Percentiles rank a stretch among this genome's conserved stretches.
These are phyloP conservation scores for Gorilla gorilla DNA, from an alignment of 2,113 vertebrate species.

Conservation along the genomic window DNA sequence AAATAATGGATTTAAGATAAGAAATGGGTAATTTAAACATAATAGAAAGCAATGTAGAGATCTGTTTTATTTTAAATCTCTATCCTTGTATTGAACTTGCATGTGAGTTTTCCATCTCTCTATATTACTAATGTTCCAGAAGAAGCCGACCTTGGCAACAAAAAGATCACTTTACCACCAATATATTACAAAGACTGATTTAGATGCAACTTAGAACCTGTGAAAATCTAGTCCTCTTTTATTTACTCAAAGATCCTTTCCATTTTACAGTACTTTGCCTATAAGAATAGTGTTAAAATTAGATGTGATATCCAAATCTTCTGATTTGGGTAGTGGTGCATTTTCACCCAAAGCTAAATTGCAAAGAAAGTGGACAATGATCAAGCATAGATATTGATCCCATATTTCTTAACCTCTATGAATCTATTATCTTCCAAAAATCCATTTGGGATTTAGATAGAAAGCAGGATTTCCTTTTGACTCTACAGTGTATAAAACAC, in stretches of 20 bases:
- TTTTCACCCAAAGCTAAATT: constrained; percentile 26
- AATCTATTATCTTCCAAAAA: constrained; percentile 18
- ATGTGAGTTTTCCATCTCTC: not conserved
- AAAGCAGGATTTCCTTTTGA: not conserved
- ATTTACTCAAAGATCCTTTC: constrained; percentile 12
- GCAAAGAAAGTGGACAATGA: not conserved
- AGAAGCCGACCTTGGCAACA: not conserved
- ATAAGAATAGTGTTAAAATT: not conserved
- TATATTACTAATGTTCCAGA: not conserved
- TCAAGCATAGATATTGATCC: not conserved
- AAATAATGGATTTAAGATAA: constrained; percentile 25
- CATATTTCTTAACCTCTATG: not conserved
- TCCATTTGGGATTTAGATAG: not conserved
- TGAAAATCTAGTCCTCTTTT: constrained; percentile 39
- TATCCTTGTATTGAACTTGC: not conserved
- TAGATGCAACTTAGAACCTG: not conserved
- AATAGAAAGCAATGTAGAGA: not conserved
- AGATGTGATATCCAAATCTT: constrained; percentile 12
- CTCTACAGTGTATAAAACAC: not conserved
- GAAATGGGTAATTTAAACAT: not conserved
- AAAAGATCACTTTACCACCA: not conserved
- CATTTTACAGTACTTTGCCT: constrained; percentile 36
- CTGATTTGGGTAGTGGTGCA: not conserved
- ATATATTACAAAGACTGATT: not conserved
- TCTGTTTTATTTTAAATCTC: not conserved